A percentile compares a stretch with the other conserved stretches of the same genome.
Conservation (phyloP, 53 echinoderm and acorn worm species). For the Glandiceps talaboti region DNA sequence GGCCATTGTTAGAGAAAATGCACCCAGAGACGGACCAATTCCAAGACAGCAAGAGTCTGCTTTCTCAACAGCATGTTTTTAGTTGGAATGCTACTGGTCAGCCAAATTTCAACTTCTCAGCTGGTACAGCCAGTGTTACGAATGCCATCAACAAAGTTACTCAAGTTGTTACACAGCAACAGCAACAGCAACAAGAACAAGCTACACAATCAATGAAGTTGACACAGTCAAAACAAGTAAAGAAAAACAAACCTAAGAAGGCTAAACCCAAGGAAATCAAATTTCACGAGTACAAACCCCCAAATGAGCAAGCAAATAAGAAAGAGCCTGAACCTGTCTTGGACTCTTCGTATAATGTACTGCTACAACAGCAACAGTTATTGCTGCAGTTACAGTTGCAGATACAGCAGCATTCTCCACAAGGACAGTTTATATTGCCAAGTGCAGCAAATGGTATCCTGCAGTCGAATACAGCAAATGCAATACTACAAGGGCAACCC, state of each 20-base stretch:
- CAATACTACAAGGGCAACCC: slow-evolving; percentile 1
- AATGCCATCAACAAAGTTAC: neutral
- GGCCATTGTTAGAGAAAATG: slow-evolving; percentile 14
- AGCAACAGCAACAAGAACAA: slow-evolving; percentile 16
- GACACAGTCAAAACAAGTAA: slow-evolving; percentile 22
- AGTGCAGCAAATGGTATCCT: slow-evolving; percentile 21
- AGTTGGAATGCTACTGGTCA: neutral
- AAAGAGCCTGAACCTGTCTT: slow-evolving; percentile 28
- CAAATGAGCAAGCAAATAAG: slow-evolving; percentile 77
- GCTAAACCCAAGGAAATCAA: slow-evolving; percentile 97
- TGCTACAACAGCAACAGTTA: slow-evolving; percentile 90
- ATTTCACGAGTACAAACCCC: slow-evolving; percentile 97
- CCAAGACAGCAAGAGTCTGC: neutral
- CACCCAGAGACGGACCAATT: neutral
- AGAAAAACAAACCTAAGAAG: slow-evolving; percentile 70
- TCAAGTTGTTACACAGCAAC: neutral
- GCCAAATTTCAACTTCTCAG: neutral
- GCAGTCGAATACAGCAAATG: neutral
- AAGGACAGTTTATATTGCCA: slow-evolving; percentile 45
- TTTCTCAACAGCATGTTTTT: neutral
- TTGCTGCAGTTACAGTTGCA: slow-evolving; percentile 81
- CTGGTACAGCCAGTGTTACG: neutral
- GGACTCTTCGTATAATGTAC: slow-evolving; percentile 55
- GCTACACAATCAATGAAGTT: neutral
- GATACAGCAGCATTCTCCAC: slow-evolving; percentile 59